These are phyloP conservation scores for Lepidurus arcticus DNA, from an alignment of 1,140 invertebrate species.

Conservation along the genomic window DNA sequence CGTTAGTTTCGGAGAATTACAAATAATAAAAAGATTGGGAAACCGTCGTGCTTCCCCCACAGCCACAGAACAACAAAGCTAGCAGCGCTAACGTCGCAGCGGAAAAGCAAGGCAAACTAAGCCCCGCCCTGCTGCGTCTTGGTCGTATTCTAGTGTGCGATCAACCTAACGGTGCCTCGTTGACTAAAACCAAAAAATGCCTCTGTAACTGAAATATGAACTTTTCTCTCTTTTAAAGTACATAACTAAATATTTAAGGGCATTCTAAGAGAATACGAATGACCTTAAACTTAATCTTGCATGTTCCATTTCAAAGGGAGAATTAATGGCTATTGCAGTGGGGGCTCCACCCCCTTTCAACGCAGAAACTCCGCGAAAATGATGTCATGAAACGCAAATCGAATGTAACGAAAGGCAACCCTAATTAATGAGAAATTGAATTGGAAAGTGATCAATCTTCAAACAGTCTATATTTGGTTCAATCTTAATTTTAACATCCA, in stretches of 20 bases:
- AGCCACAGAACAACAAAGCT: background rate
- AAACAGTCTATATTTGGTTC: slow-evolving; percentile 7
- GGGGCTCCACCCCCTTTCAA: too few species aligned
- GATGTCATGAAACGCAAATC: too few species aligned
- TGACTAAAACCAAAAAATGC: background rate
- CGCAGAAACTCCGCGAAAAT: too few species aligned
- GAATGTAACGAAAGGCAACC: too few species aligned
- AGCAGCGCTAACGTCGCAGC: background rate
- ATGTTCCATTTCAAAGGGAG: too few species aligned
- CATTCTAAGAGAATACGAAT: too few species aligned
- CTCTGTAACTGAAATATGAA: background rate
- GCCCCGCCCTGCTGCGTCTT: too few species aligned
- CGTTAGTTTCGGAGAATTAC: background rate
- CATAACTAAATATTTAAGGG: background rate
- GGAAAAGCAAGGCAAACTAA: background rate
- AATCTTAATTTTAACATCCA: background rate
- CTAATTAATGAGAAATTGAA: too few species aligned
- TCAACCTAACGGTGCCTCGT: too few species aligned
- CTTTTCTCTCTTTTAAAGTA: background rate
- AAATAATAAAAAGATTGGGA: background rate
- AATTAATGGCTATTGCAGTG: too few species aligned
- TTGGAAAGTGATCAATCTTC: background rate
- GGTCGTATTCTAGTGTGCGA: too few species aligned
- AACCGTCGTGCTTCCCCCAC: background rate
- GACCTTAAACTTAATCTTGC: too few species aligned